These are phyloP conservation scores for Albula glossodonta DNA, from an alignment of 2,113 vertebrate genomes.

Conservation along the genomic window DNA sequence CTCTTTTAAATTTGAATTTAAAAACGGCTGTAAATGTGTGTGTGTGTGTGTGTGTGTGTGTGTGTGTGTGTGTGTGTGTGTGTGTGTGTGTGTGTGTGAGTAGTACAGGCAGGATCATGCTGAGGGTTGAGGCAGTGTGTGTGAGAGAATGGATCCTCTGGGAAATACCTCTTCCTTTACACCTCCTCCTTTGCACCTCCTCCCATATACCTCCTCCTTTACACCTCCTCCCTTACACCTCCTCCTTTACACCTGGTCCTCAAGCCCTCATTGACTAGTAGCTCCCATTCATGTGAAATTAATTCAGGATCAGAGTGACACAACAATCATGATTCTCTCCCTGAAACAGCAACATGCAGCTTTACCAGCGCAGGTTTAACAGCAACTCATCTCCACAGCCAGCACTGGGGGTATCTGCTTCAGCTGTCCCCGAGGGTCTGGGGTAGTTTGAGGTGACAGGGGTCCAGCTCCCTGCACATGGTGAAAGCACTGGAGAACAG, in stretches of 20 bases:
- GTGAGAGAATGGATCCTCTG: neutral
- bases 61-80: neutral
- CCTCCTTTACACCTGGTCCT: neutral
- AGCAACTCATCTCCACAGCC: no score
- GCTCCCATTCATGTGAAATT: neutral
- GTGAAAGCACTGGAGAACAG: no score
- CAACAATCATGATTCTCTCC: no score
- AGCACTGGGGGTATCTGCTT: no score
- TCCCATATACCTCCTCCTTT: no score
- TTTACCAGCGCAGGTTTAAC: no score
- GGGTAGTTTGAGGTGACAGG: no score
- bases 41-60: neutral
- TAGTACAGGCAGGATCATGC: slow-evolving; percentile 1
- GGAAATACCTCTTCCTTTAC: no score
- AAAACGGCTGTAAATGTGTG: neutral
- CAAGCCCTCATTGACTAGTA: neutral
- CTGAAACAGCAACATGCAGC: no score
- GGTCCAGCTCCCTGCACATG: no score
- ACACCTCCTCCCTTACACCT: neutral
- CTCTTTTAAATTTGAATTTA: slow-evolving; percentile 8
- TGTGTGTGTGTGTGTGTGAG: neutral
- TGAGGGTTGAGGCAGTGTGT: neutral
- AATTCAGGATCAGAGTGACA: neutral
- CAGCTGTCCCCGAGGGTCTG: no score
- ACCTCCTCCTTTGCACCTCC: no score